Percentiles rank a stretch among this genome's conserved stretches.
Evolutionary conservation across 2,113 vertebrate genomes (phyloP).

Genomic region (Oreocharis arfaki): DNA sequence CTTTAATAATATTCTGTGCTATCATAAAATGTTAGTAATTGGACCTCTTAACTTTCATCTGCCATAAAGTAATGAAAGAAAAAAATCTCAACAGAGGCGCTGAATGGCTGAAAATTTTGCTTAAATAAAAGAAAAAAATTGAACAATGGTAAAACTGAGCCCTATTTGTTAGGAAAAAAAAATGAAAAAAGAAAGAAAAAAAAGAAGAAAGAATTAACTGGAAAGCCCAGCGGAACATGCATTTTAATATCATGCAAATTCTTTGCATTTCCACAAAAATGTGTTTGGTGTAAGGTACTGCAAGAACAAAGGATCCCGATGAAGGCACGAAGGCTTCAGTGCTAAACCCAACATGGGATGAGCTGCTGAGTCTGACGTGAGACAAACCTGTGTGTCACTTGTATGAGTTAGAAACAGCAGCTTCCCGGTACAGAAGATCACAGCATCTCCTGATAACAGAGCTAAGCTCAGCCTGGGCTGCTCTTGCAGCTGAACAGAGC

Average conservation of each 20-base stretch:
- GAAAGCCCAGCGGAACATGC: constrained; percentile 10
- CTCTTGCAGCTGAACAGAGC: neutral
- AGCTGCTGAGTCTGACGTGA: neutral
- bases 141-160: constrained; percentile 33
- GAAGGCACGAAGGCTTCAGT: neutral
- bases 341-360: neutral
- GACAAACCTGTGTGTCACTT: neutral
- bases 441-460: neutral
- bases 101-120: constrained; percentile 51
- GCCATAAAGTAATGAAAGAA: constrained; percentile 65
- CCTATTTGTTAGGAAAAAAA: neutral
- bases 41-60: constrained; percentile 68
- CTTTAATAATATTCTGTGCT: constrained; percentile 70
- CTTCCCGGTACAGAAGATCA: neutral
- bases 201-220: neutral
- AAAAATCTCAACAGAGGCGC: constrained; percentile 17
- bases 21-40: constrained; percentile 72
- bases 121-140: constrained; percentile 38
- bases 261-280: constrained; percentile 24
- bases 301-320: neutral
- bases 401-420: neutral
- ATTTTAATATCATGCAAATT: constrained; percentile 56
- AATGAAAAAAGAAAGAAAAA: neutral
- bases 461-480: neutral
- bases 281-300: neutral